Base-by-base conservation (phyloP, 2,888 invertebrate genomes). In the Ennomos quercinarius region DNA sequence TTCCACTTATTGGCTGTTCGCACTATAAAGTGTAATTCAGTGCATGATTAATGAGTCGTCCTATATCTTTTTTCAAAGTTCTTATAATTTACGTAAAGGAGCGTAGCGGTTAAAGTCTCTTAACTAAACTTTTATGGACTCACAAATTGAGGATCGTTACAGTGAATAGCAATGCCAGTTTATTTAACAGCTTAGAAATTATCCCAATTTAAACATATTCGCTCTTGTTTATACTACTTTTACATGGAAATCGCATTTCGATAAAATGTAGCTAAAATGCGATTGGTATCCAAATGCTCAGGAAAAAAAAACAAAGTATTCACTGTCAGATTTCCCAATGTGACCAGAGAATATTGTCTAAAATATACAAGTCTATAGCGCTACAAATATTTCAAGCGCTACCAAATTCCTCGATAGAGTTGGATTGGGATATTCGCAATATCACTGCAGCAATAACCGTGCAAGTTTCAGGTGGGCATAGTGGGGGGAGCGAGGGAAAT, bases 401-500 rank as follows among this genome's bases (percentile, higher is more conserved):
- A 47, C 47, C 35, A 52, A 47, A 61, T 53, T 55, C 51, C 54
- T 27, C 49, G 50, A 34, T 59, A 36, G 43, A 53, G 39, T 39
- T 50, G 48, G 36, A 57, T n/a, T n/a, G n/a, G n/a, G 45, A 54
- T 46, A 63, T 53, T 65, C n/a, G 60, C 46, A 61, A 64, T 65
- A 63, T 62, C 46, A 42, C 44, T 17, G 52, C 61, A 50, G 67
- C 64, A 65, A 63, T 67, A 64, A 61, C 57, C 54, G 53, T 43
- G 60, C 54, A 56, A 65, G 63, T 65, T 68, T 62, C 66, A 67
- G 68, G 67, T 64, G 46, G 68, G 51, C 37, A 35, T 10, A 40
- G 63, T 55, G 67, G 59, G 67, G 65, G 70, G 5, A 27, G 27
- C 27, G 71, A 56, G 67, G 81, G 83, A 83, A 87, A 87, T 88